A percentile compares a stretch with the other conserved stretches of the same genome.
Evolutionary conservation across 1,140 invertebrate species (phyloP).

Genomic region (Vanessa atalanta): DNA sequence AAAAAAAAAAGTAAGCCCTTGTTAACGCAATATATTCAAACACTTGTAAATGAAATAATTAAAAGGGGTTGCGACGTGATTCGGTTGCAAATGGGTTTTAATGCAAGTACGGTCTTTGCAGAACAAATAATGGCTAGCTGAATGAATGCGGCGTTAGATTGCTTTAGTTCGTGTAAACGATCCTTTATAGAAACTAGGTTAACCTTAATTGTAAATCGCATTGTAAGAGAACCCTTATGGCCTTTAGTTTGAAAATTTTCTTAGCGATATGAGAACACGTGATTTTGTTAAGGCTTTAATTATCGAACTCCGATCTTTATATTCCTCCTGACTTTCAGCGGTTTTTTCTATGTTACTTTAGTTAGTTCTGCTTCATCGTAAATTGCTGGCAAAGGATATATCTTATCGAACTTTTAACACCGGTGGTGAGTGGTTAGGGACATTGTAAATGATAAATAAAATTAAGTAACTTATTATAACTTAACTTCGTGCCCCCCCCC

Average conservation of each 20-base stretch:
- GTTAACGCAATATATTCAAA: constrained; percentile 5
- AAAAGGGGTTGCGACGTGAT: constrained; percentile 33
- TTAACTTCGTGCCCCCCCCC: no score
- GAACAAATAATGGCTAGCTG: constrained; percentile 27
- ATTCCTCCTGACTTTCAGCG: background rate
- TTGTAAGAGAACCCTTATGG: constrained; percentile 10
- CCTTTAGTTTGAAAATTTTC: constrained; percentile 1
- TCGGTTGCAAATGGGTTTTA: constrained; percentile 30
- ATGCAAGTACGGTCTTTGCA: constrained; percentile 33
- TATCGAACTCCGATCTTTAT: background rate
- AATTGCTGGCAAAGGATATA: no score
- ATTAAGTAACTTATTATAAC: no score
- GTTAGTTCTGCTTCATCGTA: background rate
- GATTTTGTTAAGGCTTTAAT: background rate
- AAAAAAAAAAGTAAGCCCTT: background rate
- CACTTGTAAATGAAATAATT: constrained; percentile 37
- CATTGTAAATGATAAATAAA: no score
- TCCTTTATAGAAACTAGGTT: constrained; percentile 33
- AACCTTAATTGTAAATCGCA: constrained; percentile 27
- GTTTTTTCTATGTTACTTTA: background rate
- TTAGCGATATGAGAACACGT: background rate
- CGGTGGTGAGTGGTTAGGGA: no score
- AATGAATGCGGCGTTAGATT: constrained; percentile 35
- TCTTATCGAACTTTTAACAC: no score
- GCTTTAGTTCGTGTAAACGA: constrained; percentile 32